These are phyloP conservation scores for Uromys caudimaculatus DNA, from an alignment of 2,797 vertebrate species.

Conservation along the genomic window DNA sequence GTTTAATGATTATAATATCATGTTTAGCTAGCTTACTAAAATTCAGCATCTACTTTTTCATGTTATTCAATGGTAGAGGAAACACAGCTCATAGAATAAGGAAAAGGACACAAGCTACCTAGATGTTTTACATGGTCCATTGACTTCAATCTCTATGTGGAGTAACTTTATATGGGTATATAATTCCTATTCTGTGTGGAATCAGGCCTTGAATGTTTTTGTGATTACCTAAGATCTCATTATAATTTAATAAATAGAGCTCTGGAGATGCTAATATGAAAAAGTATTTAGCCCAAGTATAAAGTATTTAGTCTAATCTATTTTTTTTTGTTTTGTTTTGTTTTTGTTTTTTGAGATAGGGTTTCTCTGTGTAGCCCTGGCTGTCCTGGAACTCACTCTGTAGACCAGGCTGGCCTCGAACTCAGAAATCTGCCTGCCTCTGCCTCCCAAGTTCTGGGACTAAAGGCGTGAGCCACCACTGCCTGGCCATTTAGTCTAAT, in stretches of 20 bases:
- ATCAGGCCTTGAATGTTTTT: neutral
- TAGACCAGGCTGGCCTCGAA: too few species aligned
- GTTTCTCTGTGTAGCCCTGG: too few species aligned
- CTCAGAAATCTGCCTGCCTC: too few species aligned
- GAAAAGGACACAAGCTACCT: neutral
- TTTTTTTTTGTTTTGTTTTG: too few species aligned
- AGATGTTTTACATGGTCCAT: too few species aligned
- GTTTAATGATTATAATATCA: neutral
- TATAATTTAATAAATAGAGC: neutral
- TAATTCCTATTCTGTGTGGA: neutral
- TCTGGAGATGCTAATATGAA: neutral
- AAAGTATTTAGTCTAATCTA: neutral
- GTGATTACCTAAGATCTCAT: neutral
- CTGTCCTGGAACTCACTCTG: too few species aligned
- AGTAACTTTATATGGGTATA: neutral
- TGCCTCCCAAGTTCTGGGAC: too few species aligned
- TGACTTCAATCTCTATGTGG: neutral
- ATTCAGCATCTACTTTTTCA: neutral
- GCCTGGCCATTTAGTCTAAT: neutral
- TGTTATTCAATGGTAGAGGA: neutral
- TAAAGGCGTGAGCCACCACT: too few species aligned
- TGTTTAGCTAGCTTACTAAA: neutral
- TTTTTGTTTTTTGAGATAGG: too few species aligned
- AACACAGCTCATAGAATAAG: neutral
- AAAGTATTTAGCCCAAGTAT: neutral